These are phyloP conservation scores for Microplitis mediator DNA, from an alignment of 1,140 invertebrate species.

Conservation along the genomic window DNA sequence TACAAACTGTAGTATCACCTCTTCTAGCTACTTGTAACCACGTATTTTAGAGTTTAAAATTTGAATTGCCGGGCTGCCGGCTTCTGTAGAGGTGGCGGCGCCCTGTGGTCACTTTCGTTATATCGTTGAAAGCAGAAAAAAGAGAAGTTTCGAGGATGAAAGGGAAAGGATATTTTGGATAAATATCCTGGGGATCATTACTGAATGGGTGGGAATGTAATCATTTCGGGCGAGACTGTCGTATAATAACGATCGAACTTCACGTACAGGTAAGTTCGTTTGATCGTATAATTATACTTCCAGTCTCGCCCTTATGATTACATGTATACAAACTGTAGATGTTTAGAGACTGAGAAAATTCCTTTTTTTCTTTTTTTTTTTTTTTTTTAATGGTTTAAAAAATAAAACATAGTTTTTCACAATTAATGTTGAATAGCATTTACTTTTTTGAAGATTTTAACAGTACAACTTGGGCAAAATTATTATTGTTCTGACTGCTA, in stretches of 20 bases:
- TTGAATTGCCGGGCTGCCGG: not conserved
- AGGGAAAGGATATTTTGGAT: not conserved
- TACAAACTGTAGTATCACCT: not conserved
- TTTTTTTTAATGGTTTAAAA: too few species aligned
- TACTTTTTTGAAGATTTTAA: not conserved
- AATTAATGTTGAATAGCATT: too few species aligned
- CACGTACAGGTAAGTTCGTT: constrained; percentile 18
- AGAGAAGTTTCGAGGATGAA: not conserved
- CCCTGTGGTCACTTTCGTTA: not conserved
- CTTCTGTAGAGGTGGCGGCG: not conserved
- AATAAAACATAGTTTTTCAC: too few species aligned
- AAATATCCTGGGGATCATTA: not conserved
- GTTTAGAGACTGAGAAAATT: not conserved
- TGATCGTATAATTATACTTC: constrained; percentile 11
- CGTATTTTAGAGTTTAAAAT: not conserved
- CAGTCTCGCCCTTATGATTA: not conserved
- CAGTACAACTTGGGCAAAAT: not conserved
- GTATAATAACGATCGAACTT: constrained; percentile 15
- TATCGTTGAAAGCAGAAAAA: constrained; percentile 1
- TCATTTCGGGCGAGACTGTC: constrained; percentile 10
- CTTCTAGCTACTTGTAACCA: not conserved
- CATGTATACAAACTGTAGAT: not conserved
- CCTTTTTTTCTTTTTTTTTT: not conserved
- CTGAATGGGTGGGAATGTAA: not conserved
- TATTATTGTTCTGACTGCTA: not conserved